Evolutionary conservation across 1,140 invertebrate genomes (phyloP), one percentile per base, ranked within the genome.

Genomic region (Linepithema humile): DNA sequence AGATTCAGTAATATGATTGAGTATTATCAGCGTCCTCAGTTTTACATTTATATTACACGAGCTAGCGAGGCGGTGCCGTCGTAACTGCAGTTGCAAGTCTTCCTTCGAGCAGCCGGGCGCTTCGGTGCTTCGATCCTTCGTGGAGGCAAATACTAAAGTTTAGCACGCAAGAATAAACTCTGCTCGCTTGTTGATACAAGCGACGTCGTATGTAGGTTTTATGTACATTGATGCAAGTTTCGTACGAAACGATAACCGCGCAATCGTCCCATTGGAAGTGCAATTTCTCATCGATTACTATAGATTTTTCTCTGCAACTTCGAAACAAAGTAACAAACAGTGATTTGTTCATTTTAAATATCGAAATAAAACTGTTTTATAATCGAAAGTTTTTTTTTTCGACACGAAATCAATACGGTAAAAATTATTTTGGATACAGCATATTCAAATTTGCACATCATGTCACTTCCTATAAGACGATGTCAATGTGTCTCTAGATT

Each of bases 1-100:
- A 83, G 74, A 67, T 70, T 87, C 62, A 57, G 53, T 17, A 83
- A 77, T 45, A 38, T 64, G 23, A 10, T 75, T 29, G 53, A 38
- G 45, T 43, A 65, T 74, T 29, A 82, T 60, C 32, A 50, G 23
- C 64, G 32, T 65, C 55, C 59, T 65, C 69, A 43, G 50, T 67
- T 55, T n/a, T 67, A 67, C 48, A 50, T 50, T 55, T 53, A 78
- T 69, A 48, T 69, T 80, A 43, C 23, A 38, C 48, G 48, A 69
- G 59, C 12, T 20, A 65, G 62, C 64, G 48, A 80, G 64, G 55
- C n/a, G 17, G 12, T 50, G 17, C 67, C 15, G 45, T 55, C 62
- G 75, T 40, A 69, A 55, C 35, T 43, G 75, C 35, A 80, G 35
- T 67, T 26, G 75, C 35, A 40, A 67, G 48, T 32, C 10, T 29